Percentiles rank a stretch among this genome's conserved stretches.
Evolutionary conservation across 2,888 invertebrate genomes (phyloP).

Genomic region (Eupithecia dodoneata): DNA sequence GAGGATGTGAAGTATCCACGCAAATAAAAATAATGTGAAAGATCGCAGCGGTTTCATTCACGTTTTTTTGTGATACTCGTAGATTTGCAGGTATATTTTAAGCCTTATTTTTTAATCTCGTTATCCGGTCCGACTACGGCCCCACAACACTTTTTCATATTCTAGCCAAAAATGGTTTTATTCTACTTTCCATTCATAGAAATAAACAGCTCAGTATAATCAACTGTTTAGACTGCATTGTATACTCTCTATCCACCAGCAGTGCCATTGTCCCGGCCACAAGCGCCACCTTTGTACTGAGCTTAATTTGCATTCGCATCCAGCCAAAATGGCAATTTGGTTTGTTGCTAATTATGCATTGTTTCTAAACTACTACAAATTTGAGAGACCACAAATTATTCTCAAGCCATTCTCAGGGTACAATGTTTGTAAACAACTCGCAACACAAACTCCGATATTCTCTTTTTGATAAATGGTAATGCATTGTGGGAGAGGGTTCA

Average conservation of each 20-base stretch:
- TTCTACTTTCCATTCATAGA: constrained; percentile 13
- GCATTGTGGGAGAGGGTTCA: background rate
- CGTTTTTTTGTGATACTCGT: background rate
- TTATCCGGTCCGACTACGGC: background rate
- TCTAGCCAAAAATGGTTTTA: background rate
- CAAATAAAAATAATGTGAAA: background rate
- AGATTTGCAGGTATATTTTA: background rate
- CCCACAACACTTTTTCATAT: background rate
- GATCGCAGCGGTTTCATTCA: background rate
- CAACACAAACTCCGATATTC: background rate
- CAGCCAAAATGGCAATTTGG: constrained; percentile 43
- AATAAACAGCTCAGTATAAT: constrained; percentile 24
- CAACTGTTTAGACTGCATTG: constrained; percentile 26
- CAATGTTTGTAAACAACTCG: background rate
- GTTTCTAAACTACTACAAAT: constrained; percentile 33
- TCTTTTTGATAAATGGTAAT: background rate
- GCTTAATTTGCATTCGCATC: constrained; percentile 39
- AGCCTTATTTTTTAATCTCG: background rate
- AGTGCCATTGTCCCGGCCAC: constrained; percentile 37
- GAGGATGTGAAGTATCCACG: background rate
- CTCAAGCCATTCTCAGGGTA: background rate
- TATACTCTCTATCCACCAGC: constrained; percentile 20
- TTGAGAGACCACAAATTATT: constrained; percentile 16
- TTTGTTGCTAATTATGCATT: constrained; percentile 36
- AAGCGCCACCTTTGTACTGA: constrained; percentile 40